Base-by-base conservation (phyloP, 1,140 invertebrate species). In the Bombus fervidus region DNA sequence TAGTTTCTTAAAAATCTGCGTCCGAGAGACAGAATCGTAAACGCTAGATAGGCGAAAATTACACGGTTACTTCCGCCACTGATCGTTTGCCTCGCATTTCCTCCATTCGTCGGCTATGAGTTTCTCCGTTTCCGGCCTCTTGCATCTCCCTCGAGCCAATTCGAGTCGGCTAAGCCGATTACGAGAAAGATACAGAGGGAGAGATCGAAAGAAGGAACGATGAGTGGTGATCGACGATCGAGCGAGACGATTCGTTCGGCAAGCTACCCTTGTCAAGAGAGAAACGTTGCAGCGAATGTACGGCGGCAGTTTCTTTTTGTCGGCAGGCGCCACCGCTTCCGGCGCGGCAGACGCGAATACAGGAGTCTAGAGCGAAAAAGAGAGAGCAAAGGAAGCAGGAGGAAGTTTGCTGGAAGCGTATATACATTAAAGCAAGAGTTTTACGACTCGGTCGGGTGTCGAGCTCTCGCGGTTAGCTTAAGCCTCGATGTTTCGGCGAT, bases 291-390 rank as follows among this genome's bases (percentile, higher is more conserved):
- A 59, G 47, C 66, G 47, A 57, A 31, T 53, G 28, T 68, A 39
- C 28, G 31, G 22, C 62, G 62, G 64, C 37, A 47, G 64, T 59
- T 59, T 78, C 75, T 84, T 84, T 84, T 77, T n/a, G 64, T 53
- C 34, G 64, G 39, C 59, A 84, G 75, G 82, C 82, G 82, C 75
- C 82, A 84, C 62, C 81, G 64, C 62, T 83, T 83, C 74, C 74
- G 74, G 81, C 47, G 64, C 28, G 81, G 81, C 81, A 83, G 81
- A 83, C 81, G 71, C 81, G 81, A 68, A 43, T 6, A 25, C 41
- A 34, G 59, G 71, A 81, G 64, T 66, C 62, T 47, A 47, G n/a
- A 62, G 18, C 39, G 73, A 53, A 37, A 72, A 53, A 72, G 62
- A 78, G 64, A 69, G 25, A 39, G 59, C 28, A 69, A 43, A 41